These are phyloP conservation scores for Idaea dimidiata DNA, from an alignment of 2,888 invertebrate genomes.

Conservation along the genomic window DNA sequence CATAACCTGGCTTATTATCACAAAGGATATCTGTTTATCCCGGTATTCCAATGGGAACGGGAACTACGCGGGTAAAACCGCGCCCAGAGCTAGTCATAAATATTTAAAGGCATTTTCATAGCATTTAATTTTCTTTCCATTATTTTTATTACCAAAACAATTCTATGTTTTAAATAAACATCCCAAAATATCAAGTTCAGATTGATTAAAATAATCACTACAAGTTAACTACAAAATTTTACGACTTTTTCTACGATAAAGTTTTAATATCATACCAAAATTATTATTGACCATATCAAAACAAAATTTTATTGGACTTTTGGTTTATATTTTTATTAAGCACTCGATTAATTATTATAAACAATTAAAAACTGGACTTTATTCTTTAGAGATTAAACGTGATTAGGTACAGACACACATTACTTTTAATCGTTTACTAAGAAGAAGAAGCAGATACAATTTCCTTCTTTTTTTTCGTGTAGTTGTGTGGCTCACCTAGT, in stretches of 20 bases:
- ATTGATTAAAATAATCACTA: neutral
- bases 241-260: slow-evolving; percentile 4
- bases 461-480: no score
- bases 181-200: neutral
- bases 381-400: neutral
- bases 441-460: no score
- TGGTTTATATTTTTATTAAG: neutral
- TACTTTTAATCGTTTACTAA: no score
- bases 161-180: neutral
- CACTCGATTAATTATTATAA: neutral
- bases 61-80: no score
- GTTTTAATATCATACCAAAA: slow-evolving; percentile 2
- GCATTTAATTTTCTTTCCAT: no score
- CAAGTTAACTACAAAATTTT: neutral
- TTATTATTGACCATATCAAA: neutral
- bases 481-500: no score
- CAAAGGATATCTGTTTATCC: no score
- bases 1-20: no score
- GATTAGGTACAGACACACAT: no score
- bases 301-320: neutral
- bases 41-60: no score
- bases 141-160: neutral
- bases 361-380: neutral
- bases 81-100: no score
- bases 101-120: no score